phyloP scores from a whole-genome alignment of 2,888 invertebrate genomes.

The Digitonthophagus gazella region DNA sequence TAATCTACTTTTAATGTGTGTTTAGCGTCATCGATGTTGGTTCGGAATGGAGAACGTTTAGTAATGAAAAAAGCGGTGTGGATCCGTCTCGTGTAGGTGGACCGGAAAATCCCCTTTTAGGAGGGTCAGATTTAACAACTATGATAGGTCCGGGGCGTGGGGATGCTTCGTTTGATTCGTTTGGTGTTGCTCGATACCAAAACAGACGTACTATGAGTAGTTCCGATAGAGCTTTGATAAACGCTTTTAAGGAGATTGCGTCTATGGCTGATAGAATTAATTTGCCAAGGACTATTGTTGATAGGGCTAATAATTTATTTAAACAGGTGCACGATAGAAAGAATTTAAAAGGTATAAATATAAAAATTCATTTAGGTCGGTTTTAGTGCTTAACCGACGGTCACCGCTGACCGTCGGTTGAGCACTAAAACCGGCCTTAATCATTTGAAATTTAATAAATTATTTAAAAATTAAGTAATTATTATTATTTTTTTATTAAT shows the following conservation, averaged over 20 bases:
- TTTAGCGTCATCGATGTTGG: constrained; percentile 99
- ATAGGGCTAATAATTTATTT: constrained; percentile 93
- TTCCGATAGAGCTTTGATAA: constrained; percentile 90
- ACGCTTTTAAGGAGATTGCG: constrained; percentile 95
- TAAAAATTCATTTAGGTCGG: background rate
- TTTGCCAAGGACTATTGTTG: constrained; percentile 94
- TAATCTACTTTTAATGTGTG: constrained; percentile 10
- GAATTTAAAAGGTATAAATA: constrained; percentile 76
- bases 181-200: constrained; percentile 76
- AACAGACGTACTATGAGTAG: constrained; percentile 83
- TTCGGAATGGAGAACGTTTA: constrained; percentile 99
- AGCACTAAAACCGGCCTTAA: background rate
- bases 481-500: constrained; percentile 22
- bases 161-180: constrained; percentile 86
- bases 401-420: too few species aligned
- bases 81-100: constrained; percentile 99
- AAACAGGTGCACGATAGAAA: constrained; percentile 98
- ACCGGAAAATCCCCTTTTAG: constrained; percentile 94
- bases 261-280: constrained; percentile 99
- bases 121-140: constrained; percentile 94
- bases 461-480: background rate
- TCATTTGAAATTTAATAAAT: background rate
- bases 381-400: too few species aligned
- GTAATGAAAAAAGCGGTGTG: constrained; percentile 94
- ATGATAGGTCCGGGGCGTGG: constrained; percentile 78